Conservation (phyloP, 2,797 vertebrate genomes). For the Lepus oiostolus region DNA sequence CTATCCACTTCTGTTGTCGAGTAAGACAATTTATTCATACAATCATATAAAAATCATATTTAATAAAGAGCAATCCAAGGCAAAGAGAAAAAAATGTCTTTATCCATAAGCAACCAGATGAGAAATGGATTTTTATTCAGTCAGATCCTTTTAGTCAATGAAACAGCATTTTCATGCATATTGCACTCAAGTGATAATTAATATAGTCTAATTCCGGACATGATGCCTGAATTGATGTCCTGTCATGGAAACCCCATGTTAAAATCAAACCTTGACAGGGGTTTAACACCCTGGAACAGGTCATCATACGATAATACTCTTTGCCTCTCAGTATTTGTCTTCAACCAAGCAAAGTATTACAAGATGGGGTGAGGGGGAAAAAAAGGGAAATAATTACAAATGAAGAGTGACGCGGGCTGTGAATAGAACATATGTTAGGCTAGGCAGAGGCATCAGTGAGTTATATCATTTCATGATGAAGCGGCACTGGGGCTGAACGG, state of each 20-base stretch:
- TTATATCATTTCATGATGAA: conserved; percentile 93
- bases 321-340: conserved; percentile 93
- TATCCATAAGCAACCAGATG: conserved; percentile 90
- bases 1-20: conserved; percentile 85
- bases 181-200: conserved; percentile 92
- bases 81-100: conserved; percentile 88
- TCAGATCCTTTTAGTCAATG: conserved; percentile 90
- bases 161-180: conserved; percentile 90
- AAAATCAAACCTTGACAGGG: conserved; percentile 92
- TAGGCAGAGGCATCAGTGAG: conserved; percentile 92
- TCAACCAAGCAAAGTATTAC: conserved; percentile 92
- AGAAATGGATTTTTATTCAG: conserved; percentile 92
- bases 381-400: conserved; percentile 94
- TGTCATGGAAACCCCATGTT: conserved; percentile 91
- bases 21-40: conserved; percentile 87
- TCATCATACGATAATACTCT: conserved; percentile 92
- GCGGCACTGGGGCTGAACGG: conserved; percentile 94
- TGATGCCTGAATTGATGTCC: conserved; percentile 92
- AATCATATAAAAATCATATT: conserved; percentile 90
- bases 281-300: conserved; percentile 93
- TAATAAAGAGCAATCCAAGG: conserved; percentile 89
- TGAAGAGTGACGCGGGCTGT: conserved; percentile 95
- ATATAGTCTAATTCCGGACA: conserved; percentile 91
- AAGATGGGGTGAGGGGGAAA: conserved; percentile 87
- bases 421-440: conserved; percentile 97